Base-by-base conservation (phyloP, 1,140 invertebrate genomes). In the Sitobion miscanthi region DNA sequence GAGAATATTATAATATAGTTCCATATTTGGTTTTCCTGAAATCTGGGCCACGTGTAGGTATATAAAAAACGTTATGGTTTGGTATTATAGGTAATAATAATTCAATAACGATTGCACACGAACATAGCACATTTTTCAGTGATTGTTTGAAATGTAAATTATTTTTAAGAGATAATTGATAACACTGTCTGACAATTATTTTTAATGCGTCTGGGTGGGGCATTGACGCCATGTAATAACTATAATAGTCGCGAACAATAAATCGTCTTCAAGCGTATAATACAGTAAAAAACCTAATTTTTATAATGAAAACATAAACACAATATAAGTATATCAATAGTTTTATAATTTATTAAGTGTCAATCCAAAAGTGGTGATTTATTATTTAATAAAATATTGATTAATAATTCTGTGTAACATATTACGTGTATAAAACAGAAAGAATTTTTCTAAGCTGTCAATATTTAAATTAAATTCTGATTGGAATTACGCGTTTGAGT, bases 341-440 rank as follows among this genome's bases (percentile, higher is more conserved):
- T 17, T 30, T 62, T 62, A 38, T 38, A 38, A 38, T 38, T 38
- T 38, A 77, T 77, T n/a, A 77, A 69, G 4, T 69, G 62, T n/a
- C 62, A 77, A 77, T 77, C n/a, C 14, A n/a, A n/a, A 77, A 17
- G 14, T 77, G 30, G 62, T 77, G 62, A n/a, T n/a, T 77, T 77
- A 77, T 77, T 69, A 69, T 69, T n/a, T 69, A 69, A n/a, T 69
- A n/a, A 17, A 69, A n/a, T 77, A 77, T 77, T n/a, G 62, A 77
- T 77, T 77, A 77, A 77, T 77, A 77, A 77, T 77, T 77, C 14
- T 77, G 30, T 20, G n/a, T 35, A n/a, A n/a, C n/a, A 20, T n/a
- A 77, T 77, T n/a, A 77, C n/a, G 62, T 77, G 30, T 77, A 77
- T 77, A 17, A n/a, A 77, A 35, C 17, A 77, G 11, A 77, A n/a